phyloP scores from a whole-genome alignment of 2,888 invertebrate species.

The Caenorhabditis sp. region DNA sequence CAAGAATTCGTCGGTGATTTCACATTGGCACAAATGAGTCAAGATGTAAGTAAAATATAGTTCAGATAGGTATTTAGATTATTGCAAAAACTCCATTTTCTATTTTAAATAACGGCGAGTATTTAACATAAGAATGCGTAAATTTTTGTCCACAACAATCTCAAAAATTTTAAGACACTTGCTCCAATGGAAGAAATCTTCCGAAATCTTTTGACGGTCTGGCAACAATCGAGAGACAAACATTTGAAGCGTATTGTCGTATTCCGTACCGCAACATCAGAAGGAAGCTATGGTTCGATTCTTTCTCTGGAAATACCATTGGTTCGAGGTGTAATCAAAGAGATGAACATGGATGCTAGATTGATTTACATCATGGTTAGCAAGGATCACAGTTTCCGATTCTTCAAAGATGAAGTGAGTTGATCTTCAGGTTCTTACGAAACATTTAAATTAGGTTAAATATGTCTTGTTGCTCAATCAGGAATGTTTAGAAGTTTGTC shows the following conservation, averaged over 20 bases:
- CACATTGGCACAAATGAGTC: conserved; percentile 8
- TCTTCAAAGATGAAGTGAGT: conserved; percentile 23
- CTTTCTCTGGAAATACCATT: conserved; percentile 56
- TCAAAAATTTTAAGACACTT: conserved; percentile 11
- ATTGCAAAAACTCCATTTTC: too few species aligned
- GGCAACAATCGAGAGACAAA: neutral
- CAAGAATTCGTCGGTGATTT: conserved; percentile 57
- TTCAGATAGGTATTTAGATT: too few species aligned
- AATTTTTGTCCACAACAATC: neutral
- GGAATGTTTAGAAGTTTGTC: too few species aligned
- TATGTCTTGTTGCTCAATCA: too few species aligned
- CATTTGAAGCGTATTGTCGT: conserved; percentile 49
- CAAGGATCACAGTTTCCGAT: conserved; percentile 57
- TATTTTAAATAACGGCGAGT: too few species aligned
- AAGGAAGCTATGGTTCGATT: conserved; percentile 48
- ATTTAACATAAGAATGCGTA: too few species aligned
- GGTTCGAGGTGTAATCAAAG: conserved; percentile 39
- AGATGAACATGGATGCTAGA: conserved; percentile 19
- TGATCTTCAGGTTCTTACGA: neutral
- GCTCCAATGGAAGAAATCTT: conserved; percentile 22
- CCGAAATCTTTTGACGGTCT: conserved; percentile 4
- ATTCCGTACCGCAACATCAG: conserved; percentile 55
- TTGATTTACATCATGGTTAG: conserved; percentile 55
- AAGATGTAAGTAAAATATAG: conserved; percentile 13
- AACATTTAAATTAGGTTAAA: too few species aligned